Evolutionary conservation across 2,888 invertebrate species (phyloP).

Genomic region (Labia minor): DNA sequence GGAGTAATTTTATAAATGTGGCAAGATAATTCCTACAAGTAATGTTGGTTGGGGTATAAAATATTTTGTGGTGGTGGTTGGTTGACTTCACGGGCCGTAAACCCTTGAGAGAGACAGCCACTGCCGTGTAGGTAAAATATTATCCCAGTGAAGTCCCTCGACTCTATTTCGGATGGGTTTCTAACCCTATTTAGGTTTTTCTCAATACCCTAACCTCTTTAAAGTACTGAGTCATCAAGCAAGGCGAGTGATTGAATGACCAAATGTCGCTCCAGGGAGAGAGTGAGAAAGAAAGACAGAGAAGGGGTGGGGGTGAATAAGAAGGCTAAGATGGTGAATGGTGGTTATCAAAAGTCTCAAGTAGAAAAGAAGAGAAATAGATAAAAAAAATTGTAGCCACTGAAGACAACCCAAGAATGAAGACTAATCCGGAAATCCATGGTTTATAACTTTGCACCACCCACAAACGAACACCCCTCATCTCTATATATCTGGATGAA

Average conservation of each 20-base stretch:
- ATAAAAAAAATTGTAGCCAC: no score
- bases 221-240: conserved; percentile 7
- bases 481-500: neutral
- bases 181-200: neutral
- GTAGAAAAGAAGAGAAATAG: no score
- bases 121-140: neutral
- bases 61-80: no score
- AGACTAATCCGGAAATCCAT: neutral
- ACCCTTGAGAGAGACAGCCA: neutral
- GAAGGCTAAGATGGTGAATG: no score
- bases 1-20: no score
- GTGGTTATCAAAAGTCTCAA: neutral
- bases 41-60: no score
- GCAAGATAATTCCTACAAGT: no score
- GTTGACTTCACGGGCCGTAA: conserved; percentile 4
- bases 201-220: neutral
- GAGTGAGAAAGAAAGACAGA: no score
- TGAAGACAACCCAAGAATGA: neutral
- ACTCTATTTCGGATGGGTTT: neutral
- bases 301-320: no score
- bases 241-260: neutral
- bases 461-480: neutral
- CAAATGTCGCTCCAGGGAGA: conserved; percentile 5
- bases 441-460: conserved; percentile 13
- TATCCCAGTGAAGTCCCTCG: no score